phyloP scores from a whole-genome alignment of 2,888 invertebrate genomes.

The Tiliacea citrago region DNA sequence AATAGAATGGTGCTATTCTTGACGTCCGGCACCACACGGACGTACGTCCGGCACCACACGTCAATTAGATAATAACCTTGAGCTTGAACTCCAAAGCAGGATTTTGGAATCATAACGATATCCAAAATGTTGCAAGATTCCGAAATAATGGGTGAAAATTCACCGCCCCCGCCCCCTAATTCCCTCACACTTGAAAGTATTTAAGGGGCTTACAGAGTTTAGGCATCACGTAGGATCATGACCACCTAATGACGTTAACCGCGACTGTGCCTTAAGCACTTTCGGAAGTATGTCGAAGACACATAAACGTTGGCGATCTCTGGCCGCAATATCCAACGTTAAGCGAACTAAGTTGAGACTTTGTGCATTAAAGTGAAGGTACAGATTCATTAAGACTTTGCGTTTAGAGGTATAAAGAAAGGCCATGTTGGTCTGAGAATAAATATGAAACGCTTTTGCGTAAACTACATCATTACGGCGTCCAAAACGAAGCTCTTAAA shows the following conservation, averaged over 20 bases:
- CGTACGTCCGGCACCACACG: too few relatives aligned
- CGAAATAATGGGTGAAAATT: constrained; percentile 26
- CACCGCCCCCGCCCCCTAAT: constrained; percentile 21
- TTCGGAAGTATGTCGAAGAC: constrained; percentile 58
- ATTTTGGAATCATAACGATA: background rate
- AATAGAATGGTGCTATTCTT: too few relatives aligned
- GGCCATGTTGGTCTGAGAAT: constrained; percentile 1
- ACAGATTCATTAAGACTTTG: constrained; percentile 34
- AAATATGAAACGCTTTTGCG: too few relatives aligned
- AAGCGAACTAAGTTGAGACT: constrained; percentile 49
- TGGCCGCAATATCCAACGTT: constrained; percentile 54
- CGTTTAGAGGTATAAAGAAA: constrained; percentile 10
- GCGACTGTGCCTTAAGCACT: constrained; percentile 52
- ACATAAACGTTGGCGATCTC: constrained; percentile 58
- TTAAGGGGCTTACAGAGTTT: constrained; percentile 54
- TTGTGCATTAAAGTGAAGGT: constrained; percentile 46
- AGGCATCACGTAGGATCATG: constrained; percentile 48
- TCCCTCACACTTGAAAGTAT: constrained; percentile 51
- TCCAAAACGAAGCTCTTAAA: too few relatives aligned
- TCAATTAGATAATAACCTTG: background rate
- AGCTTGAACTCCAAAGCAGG: background rate
- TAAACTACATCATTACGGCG: too few relatives aligned
- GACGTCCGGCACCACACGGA: too few relatives aligned
- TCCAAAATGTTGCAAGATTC: constrained; percentile 1
- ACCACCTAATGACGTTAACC: constrained; percentile 58